Conservation (phyloP, 2,888 invertebrate genomes). For the Escarpia spicata region DNA sequence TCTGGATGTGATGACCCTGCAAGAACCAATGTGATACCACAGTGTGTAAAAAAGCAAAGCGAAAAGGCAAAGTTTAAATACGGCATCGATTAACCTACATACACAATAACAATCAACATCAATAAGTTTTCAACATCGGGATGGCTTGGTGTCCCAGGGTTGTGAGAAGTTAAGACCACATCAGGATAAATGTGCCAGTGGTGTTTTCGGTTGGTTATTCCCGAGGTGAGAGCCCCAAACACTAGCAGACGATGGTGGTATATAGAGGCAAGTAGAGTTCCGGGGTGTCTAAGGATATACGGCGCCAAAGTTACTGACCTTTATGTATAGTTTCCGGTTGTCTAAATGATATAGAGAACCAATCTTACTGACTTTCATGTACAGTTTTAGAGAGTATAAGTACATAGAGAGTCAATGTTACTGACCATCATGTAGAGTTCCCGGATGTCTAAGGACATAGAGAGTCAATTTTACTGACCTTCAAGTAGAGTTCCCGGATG, state of each 20-base stretch:
- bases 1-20: too few species aligned
- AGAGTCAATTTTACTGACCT: constrained; percentile 8
- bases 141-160: not conserved
- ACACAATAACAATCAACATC: too few species aligned
- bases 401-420: too few species aligned
- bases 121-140: not conserved
- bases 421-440: too few species aligned
- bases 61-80: not conserved
- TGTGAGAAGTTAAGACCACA: not conserved
- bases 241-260: not conserved
- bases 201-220: not conserved
- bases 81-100: not conserved
- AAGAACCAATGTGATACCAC: not conserved
- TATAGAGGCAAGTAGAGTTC: constrained; percentile 22
- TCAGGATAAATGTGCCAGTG: not conserved
- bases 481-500: constrained; percentile 35
- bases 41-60: not conserved
- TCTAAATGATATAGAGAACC: not conserved
- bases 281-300: not conserved
- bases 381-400: too few species aligned
- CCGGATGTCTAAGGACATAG: too few species aligned
- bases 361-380: too few species aligned
- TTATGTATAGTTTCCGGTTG: constrained; percentile 34
- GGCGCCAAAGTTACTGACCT: not conserved
- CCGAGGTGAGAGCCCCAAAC: not conserved